phyloP scores from a whole-genome alignment of 2,113 vertebrate genomes.

The Agapornis roseicollis region DNA sequence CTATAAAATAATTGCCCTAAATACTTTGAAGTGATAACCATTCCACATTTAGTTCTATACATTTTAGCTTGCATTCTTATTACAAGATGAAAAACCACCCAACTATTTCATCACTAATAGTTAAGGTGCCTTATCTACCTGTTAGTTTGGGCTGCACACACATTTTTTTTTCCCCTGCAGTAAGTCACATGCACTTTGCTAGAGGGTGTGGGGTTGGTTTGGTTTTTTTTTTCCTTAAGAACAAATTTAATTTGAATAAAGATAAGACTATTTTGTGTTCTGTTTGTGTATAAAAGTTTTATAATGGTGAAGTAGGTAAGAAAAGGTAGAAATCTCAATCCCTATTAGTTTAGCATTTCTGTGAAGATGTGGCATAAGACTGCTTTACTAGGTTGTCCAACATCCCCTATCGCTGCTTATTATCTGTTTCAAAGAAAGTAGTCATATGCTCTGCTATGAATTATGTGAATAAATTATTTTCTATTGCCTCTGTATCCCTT shows the following conservation, averaged over 20 bases:
- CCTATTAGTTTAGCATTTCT: neutral
- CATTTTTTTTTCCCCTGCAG: neutral
- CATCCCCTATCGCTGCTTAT: neutral
- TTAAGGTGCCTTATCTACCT: conserved; percentile 62
- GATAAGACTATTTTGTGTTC: neutral
- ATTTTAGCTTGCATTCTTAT: conserved; percentile 21
- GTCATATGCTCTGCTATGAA: conserved; percentile 67
- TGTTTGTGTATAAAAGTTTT: neutral
- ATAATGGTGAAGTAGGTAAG: conserved; percentile 7
- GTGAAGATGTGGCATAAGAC: neutral
- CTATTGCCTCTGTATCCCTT: neutral
- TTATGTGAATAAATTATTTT: conserved; percentile 80
- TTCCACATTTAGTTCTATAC: neutral
- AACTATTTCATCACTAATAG: neutral
- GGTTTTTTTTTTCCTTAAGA: neutral
- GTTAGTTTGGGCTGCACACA: neutral
- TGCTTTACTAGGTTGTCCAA: conserved; percentile 38
- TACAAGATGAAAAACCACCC: neutral
- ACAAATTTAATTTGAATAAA: neutral
- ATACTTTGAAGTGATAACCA: conserved; percentile 16
- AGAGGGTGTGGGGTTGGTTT: neutral
- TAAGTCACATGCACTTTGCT: conserved; percentile 36
- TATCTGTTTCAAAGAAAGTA: conserved; percentile 69
- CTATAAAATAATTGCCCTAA: conserved; percentile 31
- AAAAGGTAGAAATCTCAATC: neutral